phyloP scores from a whole-genome alignment of 2,797 vertebrate genomes.

The Antrozous pallidus region DNA sequence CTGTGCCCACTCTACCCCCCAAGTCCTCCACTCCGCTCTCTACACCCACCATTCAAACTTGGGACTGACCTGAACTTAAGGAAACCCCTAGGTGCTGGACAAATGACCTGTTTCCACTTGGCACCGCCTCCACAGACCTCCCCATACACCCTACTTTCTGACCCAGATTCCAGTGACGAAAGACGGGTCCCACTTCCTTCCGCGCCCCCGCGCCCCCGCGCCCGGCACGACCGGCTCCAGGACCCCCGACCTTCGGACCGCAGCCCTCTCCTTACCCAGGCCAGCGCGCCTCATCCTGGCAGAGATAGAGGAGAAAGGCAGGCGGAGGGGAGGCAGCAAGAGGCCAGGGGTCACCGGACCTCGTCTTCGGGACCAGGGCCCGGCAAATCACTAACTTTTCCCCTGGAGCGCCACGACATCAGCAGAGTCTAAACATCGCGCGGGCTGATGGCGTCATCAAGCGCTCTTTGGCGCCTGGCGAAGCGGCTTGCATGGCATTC shows the following conservation, averaged over 20 bases:
- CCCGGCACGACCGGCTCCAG: background rate
- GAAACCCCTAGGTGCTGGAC: background rate
- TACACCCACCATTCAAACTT: background rate
- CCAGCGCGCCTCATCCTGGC: slow-evolving; percentile 68
- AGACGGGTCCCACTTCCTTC: background rate
- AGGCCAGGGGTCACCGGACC: background rate
- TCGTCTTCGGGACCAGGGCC: background rate
- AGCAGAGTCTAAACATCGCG: slow-evolving; percentile 52
- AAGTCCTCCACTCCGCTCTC: background rate
- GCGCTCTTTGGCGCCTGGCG: background rate
- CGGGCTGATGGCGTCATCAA: slow-evolving; percentile 60
- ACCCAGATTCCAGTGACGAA: background rate
- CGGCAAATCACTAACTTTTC: background rate
- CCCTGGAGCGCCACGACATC: slow-evolving; percentile 68
- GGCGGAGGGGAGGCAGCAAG: background rate
- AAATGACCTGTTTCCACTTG: background rate
- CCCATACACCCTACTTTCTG: background rate
- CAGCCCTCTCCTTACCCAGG: slow-evolving; percentile 60
- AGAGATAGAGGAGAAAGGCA: background rate
- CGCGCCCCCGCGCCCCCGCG: background rate
- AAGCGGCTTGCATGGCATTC: background rate
- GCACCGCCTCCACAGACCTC: background rate
- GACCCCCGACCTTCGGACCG: slow-evolving; percentile 30
- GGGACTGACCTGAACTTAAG: background rate
- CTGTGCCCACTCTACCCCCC: background rate